Base-by-base conservation (phyloP, 2,888 invertebrate genomes). In the Anorthoa munda region DNA sequence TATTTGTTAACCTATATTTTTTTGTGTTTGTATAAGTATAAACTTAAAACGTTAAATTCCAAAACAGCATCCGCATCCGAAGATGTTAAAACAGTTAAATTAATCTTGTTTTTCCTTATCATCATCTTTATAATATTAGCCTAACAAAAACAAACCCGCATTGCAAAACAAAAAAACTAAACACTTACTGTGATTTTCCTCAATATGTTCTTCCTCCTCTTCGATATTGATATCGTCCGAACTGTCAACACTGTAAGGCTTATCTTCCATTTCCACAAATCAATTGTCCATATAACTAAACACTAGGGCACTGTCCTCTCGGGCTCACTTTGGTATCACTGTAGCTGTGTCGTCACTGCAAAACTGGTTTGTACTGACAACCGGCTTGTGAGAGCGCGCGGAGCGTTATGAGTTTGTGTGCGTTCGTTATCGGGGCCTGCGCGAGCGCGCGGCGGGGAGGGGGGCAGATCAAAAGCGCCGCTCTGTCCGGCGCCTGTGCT, bases 141-240 rank as follows among this genome's bases (percentile, higher is more conserved):
- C 59, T 39, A 73, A 72, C 18, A 77, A 74, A 77, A 79, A 82
- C 56, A 76, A 70, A 77, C 15, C 39, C 13, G 48, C 64, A 60
- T 12, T 31, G 12, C 23, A 58, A 45, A 13, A 68, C 74, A 58
- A 55, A 72, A 70, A 46, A 74, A 75, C 72, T 78, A 61, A 70
- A 79, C 56, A 87, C 96, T 93, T 86, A 96, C 96, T 94, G 85
- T 94, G 94, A 92, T 92, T 95, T 70, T 93, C 94, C 83, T 94
- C 95, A 79, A 94, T 93, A 75, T 94, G 93, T 72, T 96, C 95
- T 86, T 95, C 96, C 69, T 95, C 95, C 78, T 95, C 95, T 81
- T 96, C 96, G 60, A 96, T 95, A 87, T 96, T 95, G 80, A 96
- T 95, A 92, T 96, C 96, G 88, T 96, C 96, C 51, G 95, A 96